Evolutionary conservation across 2,113 vertebrate species (phyloP).

Genomic region (Halcyon malimbica): DNA sequence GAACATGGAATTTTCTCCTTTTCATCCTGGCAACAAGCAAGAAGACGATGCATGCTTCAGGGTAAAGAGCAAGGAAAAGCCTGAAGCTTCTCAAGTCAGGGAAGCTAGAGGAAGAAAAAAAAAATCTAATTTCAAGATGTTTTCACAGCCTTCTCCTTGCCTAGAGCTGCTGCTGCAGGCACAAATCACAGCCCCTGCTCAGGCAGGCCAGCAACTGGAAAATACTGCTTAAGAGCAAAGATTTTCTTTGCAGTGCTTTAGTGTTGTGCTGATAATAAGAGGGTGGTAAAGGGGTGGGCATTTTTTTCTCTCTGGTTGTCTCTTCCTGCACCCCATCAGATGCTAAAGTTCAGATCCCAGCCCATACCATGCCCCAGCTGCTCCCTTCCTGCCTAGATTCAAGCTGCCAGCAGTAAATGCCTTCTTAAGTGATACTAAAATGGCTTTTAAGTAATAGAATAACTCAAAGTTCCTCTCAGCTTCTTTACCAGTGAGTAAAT

Average conservation of each 20-base stretch:
- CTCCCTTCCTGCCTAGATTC: not conserved
- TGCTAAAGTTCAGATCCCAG: not conserved
- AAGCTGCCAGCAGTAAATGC: not conserved
- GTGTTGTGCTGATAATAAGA: not conserved
- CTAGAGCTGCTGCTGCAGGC: not conserved
- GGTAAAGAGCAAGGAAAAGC: not conserved
- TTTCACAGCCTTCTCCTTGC: not conserved
- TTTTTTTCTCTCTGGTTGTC: not conserved
- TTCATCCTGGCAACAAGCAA: not conserved
- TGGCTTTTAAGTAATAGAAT: not conserved
- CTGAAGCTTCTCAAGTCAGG: not conserved
- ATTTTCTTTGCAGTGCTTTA: not conserved
- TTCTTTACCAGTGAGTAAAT: not conserved
- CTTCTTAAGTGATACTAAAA: not conserved
- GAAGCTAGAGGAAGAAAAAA: not conserved
- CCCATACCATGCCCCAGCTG: not conserved
- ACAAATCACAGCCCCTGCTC: not conserved
- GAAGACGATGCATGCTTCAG: not conserved
- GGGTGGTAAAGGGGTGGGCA: not conserved
- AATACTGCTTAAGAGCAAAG: not conserved
- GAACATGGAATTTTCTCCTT: not conserved
- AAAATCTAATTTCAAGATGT: not conserved
- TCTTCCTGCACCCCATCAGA: not conserved
- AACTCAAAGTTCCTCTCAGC: not conserved
- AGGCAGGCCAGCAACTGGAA: not conserved